These are phyloP conservation scores for Siniperca obscura DNA, from an alignment of 2,797 vertebrate genomes.

Conservation along the genomic window DNA sequence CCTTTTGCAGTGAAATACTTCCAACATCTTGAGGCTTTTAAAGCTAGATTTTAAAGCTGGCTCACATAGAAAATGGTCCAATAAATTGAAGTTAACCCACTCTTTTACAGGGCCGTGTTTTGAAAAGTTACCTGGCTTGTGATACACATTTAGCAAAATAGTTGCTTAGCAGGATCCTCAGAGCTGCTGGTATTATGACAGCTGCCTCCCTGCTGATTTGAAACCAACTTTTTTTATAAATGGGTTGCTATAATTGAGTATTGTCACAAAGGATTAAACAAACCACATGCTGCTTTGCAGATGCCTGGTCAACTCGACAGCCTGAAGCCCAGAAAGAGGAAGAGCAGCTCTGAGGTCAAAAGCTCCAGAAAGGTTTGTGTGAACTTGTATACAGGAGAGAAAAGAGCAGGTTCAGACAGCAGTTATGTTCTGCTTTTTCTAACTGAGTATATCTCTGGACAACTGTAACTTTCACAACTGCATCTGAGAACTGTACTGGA, in stretches of 20 bases:
- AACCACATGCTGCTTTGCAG: conserved; percentile 65
- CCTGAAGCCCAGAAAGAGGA: conserved; percentile 79
- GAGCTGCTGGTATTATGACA: conserved; percentile 7
- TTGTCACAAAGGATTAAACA: not conserved
- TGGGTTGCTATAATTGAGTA: not conserved
- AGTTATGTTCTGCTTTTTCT: not conserved
- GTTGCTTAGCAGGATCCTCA: conserved; percentile 8
- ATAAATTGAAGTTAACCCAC: not conserved
- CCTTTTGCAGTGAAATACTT: not conserved
- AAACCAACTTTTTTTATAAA: not conserved
- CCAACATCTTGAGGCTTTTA: not conserved
- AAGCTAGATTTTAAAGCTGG: not conserved
- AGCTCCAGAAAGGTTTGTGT: conserved; percentile 78
- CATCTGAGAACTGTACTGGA: not conserved
- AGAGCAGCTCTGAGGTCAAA: conserved; percentile 63
- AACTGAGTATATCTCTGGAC: not conserved
- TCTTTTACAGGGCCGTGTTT: conserved; percentile 4
- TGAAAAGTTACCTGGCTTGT: not conserved
- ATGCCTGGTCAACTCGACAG: conserved; percentile 78
- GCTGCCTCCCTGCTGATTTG: conserved; percentile 17
- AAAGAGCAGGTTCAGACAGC: not conserved
- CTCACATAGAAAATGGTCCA: not conserved
- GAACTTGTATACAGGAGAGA: not conserved
- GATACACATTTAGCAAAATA: not conserved
- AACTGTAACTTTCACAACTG: not conserved